A percentile compares a stretch with the other conserved stretches of the same genome.
These are phyloP conservation scores for Bhutanitis thaidina DNA, from an alignment of 2,888 invertebrate species.

Conservation along the genomic window DNA sequence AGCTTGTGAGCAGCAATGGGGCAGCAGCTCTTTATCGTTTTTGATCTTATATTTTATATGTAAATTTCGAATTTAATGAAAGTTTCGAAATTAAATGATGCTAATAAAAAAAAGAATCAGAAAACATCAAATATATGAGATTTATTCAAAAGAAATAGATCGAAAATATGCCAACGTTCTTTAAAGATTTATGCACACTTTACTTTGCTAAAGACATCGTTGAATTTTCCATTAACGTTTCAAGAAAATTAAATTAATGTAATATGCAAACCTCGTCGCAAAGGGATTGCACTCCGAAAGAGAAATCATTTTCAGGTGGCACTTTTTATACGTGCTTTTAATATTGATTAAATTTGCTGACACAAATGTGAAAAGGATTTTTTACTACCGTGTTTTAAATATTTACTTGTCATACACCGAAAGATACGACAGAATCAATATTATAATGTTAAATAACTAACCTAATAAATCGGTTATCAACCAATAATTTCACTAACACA, in stretches of 20 bases:
- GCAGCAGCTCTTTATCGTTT: too few species aligned
- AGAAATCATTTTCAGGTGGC: conserved; percentile 20
- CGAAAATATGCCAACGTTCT: conserved; percentile 3
- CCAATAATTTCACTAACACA: too few species aligned
- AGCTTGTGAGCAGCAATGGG: too few species aligned
- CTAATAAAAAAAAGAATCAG: too few species aligned
- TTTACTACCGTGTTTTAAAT: not conserved
- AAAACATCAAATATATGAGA: too few species aligned
- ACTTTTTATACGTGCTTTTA: conserved; percentile 15
- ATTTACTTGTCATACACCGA: too few species aligned
- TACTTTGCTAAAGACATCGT: conserved; percentile 14
- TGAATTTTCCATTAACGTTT: conserved; percentile 20
- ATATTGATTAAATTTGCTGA: conserved; percentile 13
- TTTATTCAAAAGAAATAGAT: not conserved
- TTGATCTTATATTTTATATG: too few species aligned
- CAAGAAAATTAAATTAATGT: conserved; percentile 20
- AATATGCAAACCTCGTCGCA: conserved; percentile 19
- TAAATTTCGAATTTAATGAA: too few species aligned
- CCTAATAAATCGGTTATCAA: too few species aligned
- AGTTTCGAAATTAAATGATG: too few species aligned
- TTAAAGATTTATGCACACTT: conserved; percentile 10
- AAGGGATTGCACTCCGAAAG: conserved; percentile 17
- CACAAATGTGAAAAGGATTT: not conserved
- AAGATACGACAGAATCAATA: too few species aligned
- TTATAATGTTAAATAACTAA: too few species aligned